Conservation (phyloP, 2,113 vertebrate species). For the Tenrec ecaudatus region DNA sequence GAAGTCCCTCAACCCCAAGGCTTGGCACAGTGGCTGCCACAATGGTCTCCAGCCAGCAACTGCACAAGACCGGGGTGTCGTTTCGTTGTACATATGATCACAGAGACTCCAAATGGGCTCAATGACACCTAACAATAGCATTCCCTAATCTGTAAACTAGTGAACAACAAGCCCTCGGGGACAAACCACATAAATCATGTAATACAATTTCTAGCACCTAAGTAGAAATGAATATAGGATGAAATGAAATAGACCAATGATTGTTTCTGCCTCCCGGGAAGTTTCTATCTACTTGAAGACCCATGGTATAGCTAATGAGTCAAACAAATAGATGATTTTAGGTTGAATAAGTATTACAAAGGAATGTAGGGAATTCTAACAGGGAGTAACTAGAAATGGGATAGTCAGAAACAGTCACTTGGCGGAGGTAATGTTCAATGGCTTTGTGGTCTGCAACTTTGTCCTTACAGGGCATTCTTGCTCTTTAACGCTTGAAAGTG, state of each 20-base stretch:
- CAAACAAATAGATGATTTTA: not conserved
- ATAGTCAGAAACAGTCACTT: not conserved
- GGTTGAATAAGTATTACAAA: not conserved
- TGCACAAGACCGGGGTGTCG: no score
- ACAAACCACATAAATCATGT: not conserved
- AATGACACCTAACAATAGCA: no score
- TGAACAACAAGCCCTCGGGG: no score
- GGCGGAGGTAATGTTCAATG: not conserved
- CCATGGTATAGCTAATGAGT: not conserved
- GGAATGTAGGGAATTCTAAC: not conserved
- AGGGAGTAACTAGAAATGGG: not conserved
- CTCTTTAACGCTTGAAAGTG: no score
- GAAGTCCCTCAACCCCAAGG: no score
- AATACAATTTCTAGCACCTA: not conserved
- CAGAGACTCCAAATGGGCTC: no score
- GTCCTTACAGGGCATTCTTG: no score
- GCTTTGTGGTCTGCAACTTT: no score
- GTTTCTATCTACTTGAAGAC: not conserved
- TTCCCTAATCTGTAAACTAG: no score
- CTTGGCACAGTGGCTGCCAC: no score
- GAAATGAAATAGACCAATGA: not conserved
- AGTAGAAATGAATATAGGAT: constrained; percentile 6
- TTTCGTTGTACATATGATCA: no score
- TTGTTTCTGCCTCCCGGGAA: constrained; percentile 14
- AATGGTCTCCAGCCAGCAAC: no score